Evolutionary conservation across 1,140 invertebrate species (phyloP), one percentile per base, ranked within the genome.

Genomic region (Drosophila navojoa): DNA sequence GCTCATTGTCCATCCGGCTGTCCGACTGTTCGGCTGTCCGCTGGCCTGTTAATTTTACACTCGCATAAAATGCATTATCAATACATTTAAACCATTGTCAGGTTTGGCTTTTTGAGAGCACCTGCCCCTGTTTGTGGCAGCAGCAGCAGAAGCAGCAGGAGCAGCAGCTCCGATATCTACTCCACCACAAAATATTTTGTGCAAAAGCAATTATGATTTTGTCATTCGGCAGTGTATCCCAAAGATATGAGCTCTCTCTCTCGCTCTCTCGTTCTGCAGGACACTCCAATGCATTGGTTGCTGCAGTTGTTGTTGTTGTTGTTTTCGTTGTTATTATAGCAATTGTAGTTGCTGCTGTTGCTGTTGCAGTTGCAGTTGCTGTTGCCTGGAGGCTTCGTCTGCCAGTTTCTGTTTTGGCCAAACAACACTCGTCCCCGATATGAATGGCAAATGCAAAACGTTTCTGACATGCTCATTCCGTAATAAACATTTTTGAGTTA

Each of bases 131-230:
- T 49, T 53, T 38, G 47, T 61, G 59, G 13, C 53, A 22, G 44
- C 40, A 15, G 10, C 35, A 25, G 10, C 38, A 44, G 15, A 50
- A 50, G 35, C 35, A 32, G 7, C 38, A 47, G 16, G 50, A 50
- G 35, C 35, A 38, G 35, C 35, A 38, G 35, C 35, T 38, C 38
- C 57, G 50, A 55, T 63, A 50, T 64, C 57, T 62, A 44, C 11
- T 47, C 19, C 35, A 47, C 45, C 67, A 60, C 59, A 71, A 74
- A 67, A 84, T 59, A 59, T 50, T 76, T 87, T 87, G 84, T 84
- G 67, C 70, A 89, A 87, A 87, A 80, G 84, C 84, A 89, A 87
- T 87, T 87, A 87, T 87, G 84, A 87, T 89, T 87, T 87, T 89
- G 84, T 87, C 84, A 89, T 77, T 84, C 71, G 54, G 71, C 71